Percentiles rank a stretch among this genome's conserved stretches.
Conservation (phyloP, 2,888 invertebrate genomes). For the Diadegma fenestrale region DNA sequence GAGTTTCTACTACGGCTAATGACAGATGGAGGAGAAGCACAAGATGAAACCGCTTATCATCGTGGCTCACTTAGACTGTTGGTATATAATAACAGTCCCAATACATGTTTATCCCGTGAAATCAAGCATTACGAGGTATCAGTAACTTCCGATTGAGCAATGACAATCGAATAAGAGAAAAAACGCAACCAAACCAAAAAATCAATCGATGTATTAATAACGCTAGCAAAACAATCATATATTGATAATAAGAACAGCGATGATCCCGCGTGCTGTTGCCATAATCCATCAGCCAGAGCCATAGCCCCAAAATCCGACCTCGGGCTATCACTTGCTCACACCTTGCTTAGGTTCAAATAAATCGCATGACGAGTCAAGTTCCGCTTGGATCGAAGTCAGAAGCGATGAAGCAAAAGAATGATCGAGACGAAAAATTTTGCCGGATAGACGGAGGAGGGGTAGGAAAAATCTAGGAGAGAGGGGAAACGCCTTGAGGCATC, state of each 20-base stretch:
- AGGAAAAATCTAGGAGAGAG: background rate
- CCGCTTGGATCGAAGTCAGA: slow-evolving; percentile 25
- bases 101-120: background rate
- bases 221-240: background rate
- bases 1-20: slow-evolving; percentile 30
- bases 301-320: background rate
- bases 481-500: background rate
- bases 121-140: background rate
- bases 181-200: background rate
- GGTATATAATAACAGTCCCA: slow-evolving; percentile 1
- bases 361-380: slow-evolving; percentile 51
- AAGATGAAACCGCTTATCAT: slow-evolving; percentile 45
- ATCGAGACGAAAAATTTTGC: slow-evolving; percentile 52
- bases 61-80: background rate
- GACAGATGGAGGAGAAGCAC: background rate
- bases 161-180: background rate
- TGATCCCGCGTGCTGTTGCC: background rate
- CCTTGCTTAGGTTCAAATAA: slow-evolving; percentile 48
- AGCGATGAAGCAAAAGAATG: slow-evolving; percentile 49
- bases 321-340: slow-evolving; percentile 30
- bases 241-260: background rate
- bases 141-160: background rate
- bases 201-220: background rate
- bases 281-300: background rate
- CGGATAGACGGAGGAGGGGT: background rate